Evolutionary conservation across 1,140 invertebrate genomes (phyloP).

Genomic region (Drosophila saltans): DNA sequence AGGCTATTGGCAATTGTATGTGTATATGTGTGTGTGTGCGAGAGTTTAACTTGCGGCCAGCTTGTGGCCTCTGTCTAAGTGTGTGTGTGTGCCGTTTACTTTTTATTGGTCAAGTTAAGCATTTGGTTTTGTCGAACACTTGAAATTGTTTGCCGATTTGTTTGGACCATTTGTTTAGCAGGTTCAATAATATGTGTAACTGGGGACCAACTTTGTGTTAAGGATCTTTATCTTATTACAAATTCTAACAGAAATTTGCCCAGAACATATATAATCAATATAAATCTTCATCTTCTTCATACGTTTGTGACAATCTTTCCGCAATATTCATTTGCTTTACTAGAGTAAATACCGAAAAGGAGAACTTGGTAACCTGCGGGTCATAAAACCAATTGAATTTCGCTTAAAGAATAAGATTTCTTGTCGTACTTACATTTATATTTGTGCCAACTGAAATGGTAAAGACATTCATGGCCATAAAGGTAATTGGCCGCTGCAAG

Average conservation of each 20-base stretch:
- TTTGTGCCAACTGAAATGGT: conserved; percentile 68
- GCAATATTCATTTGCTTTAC: conserved; percentile 69
- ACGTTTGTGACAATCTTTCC: conserved; percentile 46
- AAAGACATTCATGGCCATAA: conserved; percentile 65
- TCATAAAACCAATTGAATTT: neutral
- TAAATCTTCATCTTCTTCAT: conserved; percentile 9
- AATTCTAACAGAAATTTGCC: neutral
- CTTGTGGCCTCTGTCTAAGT: conserved; percentile 25
- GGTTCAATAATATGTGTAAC: conserved; percentile 23
- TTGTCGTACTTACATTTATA: conserved; percentile 45
- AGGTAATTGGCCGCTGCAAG: conserved; percentile 60
- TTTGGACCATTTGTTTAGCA: conserved; percentile 44
- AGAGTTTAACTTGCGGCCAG: conserved; percentile 26
- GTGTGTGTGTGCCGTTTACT: conserved; percentile 49
- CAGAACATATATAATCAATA: neutral
- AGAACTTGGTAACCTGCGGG: conserved; percentile 63
- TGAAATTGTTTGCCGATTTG: conserved; percentile 55
- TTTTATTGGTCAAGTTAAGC: conserved; percentile 62
- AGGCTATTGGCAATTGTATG: conserved; percentile 14
- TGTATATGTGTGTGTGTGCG: conserved; percentile 13
- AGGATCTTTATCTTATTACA: conserved; percentile 8
- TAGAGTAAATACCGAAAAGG: conserved; percentile 67
- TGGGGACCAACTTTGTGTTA: conserved; percentile 8
- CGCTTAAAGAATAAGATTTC: neutral
- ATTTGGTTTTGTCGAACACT: conserved; percentile 48